These are phyloP conservation scores for Heliconius hortense DNA, from an alignment of 2,888 invertebrate species.

Conservation along the genomic window DNA sequence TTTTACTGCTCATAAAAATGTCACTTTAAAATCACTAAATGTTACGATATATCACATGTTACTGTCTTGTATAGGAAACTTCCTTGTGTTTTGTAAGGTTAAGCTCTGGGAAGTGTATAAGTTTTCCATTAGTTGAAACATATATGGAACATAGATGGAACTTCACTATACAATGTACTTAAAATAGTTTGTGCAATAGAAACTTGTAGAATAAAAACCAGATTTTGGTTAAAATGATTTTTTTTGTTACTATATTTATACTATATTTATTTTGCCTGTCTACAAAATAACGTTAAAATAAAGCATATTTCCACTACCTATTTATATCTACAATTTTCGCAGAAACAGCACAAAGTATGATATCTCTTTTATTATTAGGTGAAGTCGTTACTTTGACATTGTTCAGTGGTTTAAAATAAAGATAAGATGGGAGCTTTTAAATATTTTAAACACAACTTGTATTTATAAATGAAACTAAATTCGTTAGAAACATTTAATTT, in stretches of 20 bases:
- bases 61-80: background rate
- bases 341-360: background rate
- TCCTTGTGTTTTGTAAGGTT: constrained; percentile 6
- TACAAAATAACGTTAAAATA: too few relatives aligned
- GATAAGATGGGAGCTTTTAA: background rate
- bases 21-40: constrained; percentile 10
- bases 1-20: constrained; percentile 23
- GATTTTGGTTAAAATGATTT: background rate
- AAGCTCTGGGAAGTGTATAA: constrained; percentile 11
- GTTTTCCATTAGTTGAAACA: constrained; percentile 9
- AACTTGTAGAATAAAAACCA: background rate
- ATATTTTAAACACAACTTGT: background rate
- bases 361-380: background rate
- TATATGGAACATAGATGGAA: too few relatives aligned
- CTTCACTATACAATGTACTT: constrained; percentile 7
- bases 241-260: background rate
- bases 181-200: constrained; percentile 2
- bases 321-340: too few relatives aligned
- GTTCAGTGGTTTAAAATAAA: background rate
- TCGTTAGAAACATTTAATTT: background rate
- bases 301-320: too few relatives aligned
- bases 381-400: background rate
- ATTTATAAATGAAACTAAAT: background rate
- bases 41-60: constrained; percentile 13
- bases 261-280: too few relatives aligned